These are phyloP conservation scores for Nomada ferruginata DNA, from an alignment of 2,888 invertebrate species.

Conservation along the genomic window DNA sequence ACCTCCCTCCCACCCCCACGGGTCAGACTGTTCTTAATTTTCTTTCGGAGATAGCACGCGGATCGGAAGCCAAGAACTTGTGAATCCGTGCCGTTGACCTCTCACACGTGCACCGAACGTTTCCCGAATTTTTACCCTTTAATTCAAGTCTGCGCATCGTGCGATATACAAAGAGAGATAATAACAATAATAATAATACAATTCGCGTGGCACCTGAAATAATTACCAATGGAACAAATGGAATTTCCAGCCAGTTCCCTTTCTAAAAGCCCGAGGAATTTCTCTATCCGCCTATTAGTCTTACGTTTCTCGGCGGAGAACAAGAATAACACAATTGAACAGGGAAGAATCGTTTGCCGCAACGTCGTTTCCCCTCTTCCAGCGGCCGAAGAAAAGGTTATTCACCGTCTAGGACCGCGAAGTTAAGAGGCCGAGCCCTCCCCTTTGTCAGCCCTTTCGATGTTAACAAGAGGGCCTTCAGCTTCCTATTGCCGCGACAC, in stretches of 20 bases:
- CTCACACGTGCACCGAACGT: neutral
- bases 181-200: too few relatives aligned
- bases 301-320: neutral
- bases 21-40: slow-evolving; percentile 61
- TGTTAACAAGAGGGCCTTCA: slow-evolving; percentile 59
- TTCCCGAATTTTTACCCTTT: neutral
- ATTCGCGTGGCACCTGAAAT: neutral
- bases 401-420: slow-evolving; percentile 55
- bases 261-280: neutral
- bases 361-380: slow-evolving; percentile 18
- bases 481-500: slow-evolving; percentile 45
- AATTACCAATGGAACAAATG: neutral
- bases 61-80: slow-evolving; percentile 18
- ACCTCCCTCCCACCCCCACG: slow-evolving; percentile 5
- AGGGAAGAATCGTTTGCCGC: slow-evolving; percentile 29
- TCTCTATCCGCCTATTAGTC: slow-evolving; percentile 21
- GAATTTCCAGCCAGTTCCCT: slow-evolving; percentile 7
- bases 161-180: too few relatives aligned
- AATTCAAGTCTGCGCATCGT: neutral
- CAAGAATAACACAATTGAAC: slow-evolving; percentile 29
- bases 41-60: slow-evolving; percentile 26
- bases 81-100: slow-evolving; percentile 13
- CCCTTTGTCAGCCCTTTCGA: slow-evolving; percentile 66
- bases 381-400: slow-evolving; percentile 42
- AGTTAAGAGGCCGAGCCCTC: slow-evolving; percentile 51